phyloP scores from a whole-genome alignment of 2,113 vertebrate genomes.

The Sus scrofa region DNA sequence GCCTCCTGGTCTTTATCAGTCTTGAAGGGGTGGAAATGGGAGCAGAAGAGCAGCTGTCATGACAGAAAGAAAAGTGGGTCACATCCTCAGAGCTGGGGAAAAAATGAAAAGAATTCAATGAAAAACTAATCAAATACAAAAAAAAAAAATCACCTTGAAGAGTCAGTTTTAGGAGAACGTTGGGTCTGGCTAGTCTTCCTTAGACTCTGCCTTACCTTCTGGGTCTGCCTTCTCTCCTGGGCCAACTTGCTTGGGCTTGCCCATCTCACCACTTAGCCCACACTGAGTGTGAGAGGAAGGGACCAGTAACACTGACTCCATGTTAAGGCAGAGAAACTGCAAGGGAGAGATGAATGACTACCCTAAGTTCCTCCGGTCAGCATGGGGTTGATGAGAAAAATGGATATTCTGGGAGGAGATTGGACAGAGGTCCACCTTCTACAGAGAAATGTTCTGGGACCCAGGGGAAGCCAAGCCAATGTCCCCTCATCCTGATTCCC shows the following conservation, averaged over 20 bases:
- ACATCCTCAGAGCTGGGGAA: not conserved
- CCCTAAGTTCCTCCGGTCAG: not conserved
- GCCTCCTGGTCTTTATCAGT: not conserved
- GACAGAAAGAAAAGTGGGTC: not conserved
- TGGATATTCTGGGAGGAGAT: not conserved
- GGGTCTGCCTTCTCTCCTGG: not conserved
- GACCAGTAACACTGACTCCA: not conserved
- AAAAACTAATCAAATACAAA: not conserved
- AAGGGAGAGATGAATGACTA: not conserved
- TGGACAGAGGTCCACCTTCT: not conserved
- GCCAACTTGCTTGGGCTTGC: not conserved
- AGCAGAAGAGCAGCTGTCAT: not conserved
- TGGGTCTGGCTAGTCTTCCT: not conserved
- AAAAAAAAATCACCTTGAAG: not conserved
- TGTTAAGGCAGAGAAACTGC: not conserved
- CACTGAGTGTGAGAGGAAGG: not conserved
- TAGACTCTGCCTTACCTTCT: not conserved
- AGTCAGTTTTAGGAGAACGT: not conserved
- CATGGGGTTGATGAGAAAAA: not conserved
- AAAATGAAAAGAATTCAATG: not conserved
- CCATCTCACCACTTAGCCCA: not conserved
- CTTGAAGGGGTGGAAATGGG: not conserved
- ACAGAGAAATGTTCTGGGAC: not conserved
- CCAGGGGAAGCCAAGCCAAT: not conserved
- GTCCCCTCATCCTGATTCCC: not conserved